Base-by-base conservation (phyloP, 2,113 vertebrate species). In the Myotis yumanensis region DNA sequence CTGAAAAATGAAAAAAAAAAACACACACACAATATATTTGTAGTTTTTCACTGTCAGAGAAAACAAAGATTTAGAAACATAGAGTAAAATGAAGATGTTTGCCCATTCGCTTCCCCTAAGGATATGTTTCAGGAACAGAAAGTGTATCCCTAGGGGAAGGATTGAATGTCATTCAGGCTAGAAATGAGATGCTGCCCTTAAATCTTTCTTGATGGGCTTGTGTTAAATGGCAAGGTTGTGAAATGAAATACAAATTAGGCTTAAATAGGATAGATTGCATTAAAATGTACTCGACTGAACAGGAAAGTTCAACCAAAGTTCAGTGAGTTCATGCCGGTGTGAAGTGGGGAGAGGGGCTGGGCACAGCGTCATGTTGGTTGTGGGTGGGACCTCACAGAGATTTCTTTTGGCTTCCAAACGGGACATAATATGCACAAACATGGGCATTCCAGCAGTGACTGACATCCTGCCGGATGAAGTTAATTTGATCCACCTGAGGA, bases 241-340 rank as follows among this genome's bases (percentile, higher is more conserved):
- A 83, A 97, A 98, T 95, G 95, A 97, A 98, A 96, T 97, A 96
- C 48, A 97, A 97, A 97, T 97, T 97, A 97, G 95, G 62, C 90
- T 92, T 94, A 90, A 96, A 90, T 77, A 95, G 76, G 90, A 95
- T 96, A 96, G 83, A 89, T 84, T 96, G 79, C 83, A 96, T 96
- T 95, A 97, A 97, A 96, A 97, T 94, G 83, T 66, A 85, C 72
- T 91, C 9, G 3, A 37, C 93, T 94, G 89, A 84, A 71, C 92
- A 88, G 64, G 86, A 66, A 98, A 96, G 98, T 98, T 98, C 98
- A 98, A 88, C 20, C 48, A 96, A 96, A 98, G 97, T 98, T 98
- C 97, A 98, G 72, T 14, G 85, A 82, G 95, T 97, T 97, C 94
- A 94, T 48, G 82, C 81, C 95, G 86, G 46, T 92, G 51, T 79